Base-by-base conservation (phyloP, 2,888 invertebrate species). In the Phorcus lineatus region DNA sequence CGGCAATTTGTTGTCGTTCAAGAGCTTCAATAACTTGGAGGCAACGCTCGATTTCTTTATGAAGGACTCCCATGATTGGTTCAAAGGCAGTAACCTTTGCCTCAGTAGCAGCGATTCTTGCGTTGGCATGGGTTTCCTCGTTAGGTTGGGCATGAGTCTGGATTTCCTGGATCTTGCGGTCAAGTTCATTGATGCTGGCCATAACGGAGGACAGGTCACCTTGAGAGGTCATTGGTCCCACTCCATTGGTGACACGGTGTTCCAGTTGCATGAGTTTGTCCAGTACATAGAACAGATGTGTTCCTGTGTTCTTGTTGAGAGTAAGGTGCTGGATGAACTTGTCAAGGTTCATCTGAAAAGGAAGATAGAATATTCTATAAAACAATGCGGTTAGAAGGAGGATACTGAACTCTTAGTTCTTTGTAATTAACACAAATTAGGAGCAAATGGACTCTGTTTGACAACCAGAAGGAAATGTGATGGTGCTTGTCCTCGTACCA, bases 11-110 rank as follows among this genome's bases (percentile, higher is more conserved):
- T 36, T 76, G 76, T 2, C 81, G 75, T 24, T 87, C 87, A 47
- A 88, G 75, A 7, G 85, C 84, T 75, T 90, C 89, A 7, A 88
- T 79, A 2, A 87, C 86, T 6, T 85, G 81, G 17, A 90, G 87
- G 52, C 87, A 86, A 40, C 88, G 85, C 55, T 90, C 88, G 52
- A 90, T 86, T 77, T 91, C 90, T 11, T 87, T 81, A 53, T 91
- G 90, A 13, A 91, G 83, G 19, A 90, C 88, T 4, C 86, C 86
- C 9, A 87, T 86, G 52, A 90, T 88, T 13, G 89, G 88, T 70
- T 90, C 88, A 36, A 86, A 86, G 2, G 86, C 81, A 19, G 83
- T 85, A 22, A 88, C 84, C 75, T 88, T 89, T 13, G 80, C 75
- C 57, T 84, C 82, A 24, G 83, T 81, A 47, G 81, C 78, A 22